Conservation (phyloP, 2,888 invertebrate species). For the Plusia festucae region DNA sequence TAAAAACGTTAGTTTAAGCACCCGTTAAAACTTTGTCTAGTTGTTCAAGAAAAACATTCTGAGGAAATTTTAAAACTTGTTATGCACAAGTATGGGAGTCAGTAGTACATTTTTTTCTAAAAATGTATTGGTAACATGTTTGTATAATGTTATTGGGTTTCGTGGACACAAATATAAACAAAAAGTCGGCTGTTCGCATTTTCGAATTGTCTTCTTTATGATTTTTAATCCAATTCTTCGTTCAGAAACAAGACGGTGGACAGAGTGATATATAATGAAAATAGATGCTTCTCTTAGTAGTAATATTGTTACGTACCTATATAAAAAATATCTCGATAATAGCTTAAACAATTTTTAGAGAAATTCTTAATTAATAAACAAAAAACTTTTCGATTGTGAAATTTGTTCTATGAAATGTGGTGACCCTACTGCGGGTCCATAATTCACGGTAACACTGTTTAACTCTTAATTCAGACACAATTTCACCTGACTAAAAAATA, state of each 20-base stretch:
- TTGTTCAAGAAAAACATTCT: conserved; percentile 46
- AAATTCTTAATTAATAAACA: conserved; percentile 63
- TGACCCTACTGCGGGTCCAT: conserved; percentile 42
- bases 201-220: no score
- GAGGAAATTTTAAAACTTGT: conserved; percentile 34
- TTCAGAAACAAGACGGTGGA: no score
- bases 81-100: conserved; percentile 22
- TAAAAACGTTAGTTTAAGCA: conserved; percentile 46
- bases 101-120: not conserved
- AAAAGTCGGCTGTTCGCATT: no score
- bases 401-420: conserved; percentile 56
- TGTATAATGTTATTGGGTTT: not conserved
- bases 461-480: not conserved
- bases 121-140: conserved; percentile 19
- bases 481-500: not conserved
- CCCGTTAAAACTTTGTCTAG: conserved; percentile 40
- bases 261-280: no score
- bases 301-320: no score
- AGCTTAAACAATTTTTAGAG: conserved; percentile 53
- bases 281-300: no score
- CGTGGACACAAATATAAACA: no score
- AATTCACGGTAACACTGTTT: conserved; percentile 19
- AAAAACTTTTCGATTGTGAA: conserved; percentile 59
- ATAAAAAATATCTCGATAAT: conserved; percentile 45
- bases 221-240: no score